Evolutionary conservation across 1,140 invertebrate genomes (phyloP).

Genomic region (Trypoxylus dichotomus): DNA sequence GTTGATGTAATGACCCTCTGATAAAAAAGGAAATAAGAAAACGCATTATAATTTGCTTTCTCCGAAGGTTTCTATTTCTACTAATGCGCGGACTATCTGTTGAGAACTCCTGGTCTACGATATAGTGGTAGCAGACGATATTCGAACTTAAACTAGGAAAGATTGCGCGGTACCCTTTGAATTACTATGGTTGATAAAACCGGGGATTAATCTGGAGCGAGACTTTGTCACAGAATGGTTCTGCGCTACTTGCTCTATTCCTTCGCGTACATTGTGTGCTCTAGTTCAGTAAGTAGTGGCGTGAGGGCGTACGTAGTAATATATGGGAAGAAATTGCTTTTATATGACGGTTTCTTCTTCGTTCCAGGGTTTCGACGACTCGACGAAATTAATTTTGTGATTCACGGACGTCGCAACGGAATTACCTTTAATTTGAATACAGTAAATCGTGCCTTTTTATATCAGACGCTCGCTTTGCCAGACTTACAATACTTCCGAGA

Average conservation of each 20-base stretch:
- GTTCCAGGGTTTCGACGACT: not conserved
- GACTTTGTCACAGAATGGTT: not conserved
- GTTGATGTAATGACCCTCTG: too few species aligned
- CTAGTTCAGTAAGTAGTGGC: not conserved
- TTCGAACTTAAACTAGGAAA: not conserved
- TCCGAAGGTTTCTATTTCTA: too few species aligned
- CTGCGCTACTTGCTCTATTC: not conserved
- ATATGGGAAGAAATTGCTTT: conserved; percentile 3
- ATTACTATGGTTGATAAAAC: conserved; percentile 2
- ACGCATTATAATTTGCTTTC: too few species aligned
- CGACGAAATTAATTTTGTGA: conserved; percentile 3
- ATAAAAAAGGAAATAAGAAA: too few species aligned
- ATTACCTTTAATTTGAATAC: not conserved
- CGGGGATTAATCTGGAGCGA: not conserved
- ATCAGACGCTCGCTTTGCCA: not conserved
- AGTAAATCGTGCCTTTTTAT: not conserved
- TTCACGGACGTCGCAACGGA: not conserved
- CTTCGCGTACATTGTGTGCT: not conserved
- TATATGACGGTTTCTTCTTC: conserved; percentile 2
- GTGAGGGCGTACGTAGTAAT: not conserved
- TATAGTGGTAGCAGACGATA: not conserved
- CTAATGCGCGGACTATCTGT: not conserved
- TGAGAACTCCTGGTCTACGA: not conserved
- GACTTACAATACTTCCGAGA: not conserved
- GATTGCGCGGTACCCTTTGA: not conserved